Percentiles rank a stretch among this genome's conserved stretches.
phyloP scores from a whole-genome alignment of 2,113 vertebrate genomes.

The Myotis lucifugus region DNA sequence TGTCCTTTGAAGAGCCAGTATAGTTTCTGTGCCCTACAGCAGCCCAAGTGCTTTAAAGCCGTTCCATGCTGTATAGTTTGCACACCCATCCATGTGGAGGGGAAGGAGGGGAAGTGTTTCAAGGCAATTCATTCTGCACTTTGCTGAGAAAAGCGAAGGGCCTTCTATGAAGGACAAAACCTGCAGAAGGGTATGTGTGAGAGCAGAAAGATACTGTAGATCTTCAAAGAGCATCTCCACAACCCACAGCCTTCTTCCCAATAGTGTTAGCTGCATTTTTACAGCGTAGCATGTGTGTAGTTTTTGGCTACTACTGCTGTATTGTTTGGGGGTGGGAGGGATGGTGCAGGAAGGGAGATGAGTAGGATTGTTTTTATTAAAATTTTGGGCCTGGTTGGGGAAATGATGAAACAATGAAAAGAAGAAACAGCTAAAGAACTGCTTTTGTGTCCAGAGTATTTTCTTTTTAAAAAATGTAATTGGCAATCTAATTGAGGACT shows the following conservation, averaged over 20 bases:
- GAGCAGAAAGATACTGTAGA: slow-evolving; percentile 76
- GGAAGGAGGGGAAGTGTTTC: slow-evolving; percentile 57
- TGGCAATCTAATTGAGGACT: slow-evolving; percentile 63
- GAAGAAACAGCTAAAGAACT: slow-evolving; percentile 52
- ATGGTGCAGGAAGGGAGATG: slow-evolving; percentile 47
- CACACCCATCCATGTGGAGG: slow-evolving; percentile 66
- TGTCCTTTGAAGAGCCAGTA: slow-evolving; percentile 84
- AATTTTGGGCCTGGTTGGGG: slow-evolving; percentile 50
- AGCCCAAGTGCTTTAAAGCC: slow-evolving; percentile 76
- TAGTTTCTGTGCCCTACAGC: slow-evolving; percentile 79
- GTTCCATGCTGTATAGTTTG: slow-evolving; percentile 70
- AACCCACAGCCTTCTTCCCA: slow-evolving; percentile 82
- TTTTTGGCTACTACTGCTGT: slow-evolving; percentile 84
- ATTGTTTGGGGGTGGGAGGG: slow-evolving; percentile 70
- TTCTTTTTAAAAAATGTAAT: slow-evolving; percentile 57
- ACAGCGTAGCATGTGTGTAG: slow-evolving; percentile 86
- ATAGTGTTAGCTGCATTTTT: slow-evolving; percentile 85
- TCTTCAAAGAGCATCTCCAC: slow-evolving; percentile 83
- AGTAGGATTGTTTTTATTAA: slow-evolving; percentile 58
- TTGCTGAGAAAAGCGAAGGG: slow-evolving; percentile 71
- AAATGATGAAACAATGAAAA: slow-evolving; percentile 55
- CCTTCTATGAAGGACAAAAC: slow-evolving; percentile 79
- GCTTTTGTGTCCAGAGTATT: slow-evolving; percentile 66
- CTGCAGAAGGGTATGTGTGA: slow-evolving; percentile 72
- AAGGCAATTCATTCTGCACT: slow-evolving; percentile 57